These are phyloP conservation scores for Tenthredo scrophulariae DNA, from an alignment of 2,888 invertebrate genomes.

Conservation along the genomic window DNA sequence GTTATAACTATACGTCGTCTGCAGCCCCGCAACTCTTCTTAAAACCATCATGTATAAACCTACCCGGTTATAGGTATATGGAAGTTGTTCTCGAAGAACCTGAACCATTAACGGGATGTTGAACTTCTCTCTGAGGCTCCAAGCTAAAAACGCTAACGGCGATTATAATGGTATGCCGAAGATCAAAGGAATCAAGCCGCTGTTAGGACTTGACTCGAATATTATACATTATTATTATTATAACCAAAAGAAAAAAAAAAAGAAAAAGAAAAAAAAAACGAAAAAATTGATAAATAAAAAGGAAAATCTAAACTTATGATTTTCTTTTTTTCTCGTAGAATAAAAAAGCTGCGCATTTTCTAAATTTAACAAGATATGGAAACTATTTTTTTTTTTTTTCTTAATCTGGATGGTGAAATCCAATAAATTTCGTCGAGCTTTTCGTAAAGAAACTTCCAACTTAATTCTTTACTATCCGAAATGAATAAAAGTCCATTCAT, in stretches of 20 bases:
- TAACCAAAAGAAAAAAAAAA: not conserved
- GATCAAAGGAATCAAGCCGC: slow-evolving; percentile 43
- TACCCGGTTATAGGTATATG: slow-evolving; percentile 21
- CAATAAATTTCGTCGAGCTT: too few species aligned
- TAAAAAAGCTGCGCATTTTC: too few species aligned
- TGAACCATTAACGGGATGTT: slow-evolving; percentile 59
- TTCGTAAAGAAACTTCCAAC: too few species aligned
- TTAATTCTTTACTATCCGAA: too few species aligned
- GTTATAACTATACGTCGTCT: not conserved
- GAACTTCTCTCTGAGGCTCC: slow-evolving; percentile 52
- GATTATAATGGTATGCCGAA: slow-evolving; percentile 59
- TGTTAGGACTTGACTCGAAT: slow-evolving; percentile 36
- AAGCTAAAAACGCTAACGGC: slow-evolving; percentile 55
- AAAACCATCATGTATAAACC: not conserved
- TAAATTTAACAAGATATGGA: too few species aligned
- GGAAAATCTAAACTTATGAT: too few species aligned
- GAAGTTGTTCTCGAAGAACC: slow-evolving; percentile 54
- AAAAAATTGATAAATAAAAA: too few species aligned
- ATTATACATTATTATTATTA: not conserved
- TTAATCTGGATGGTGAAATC: too few species aligned
- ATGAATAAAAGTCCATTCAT: too few species aligned
- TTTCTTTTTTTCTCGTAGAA: too few species aligned
- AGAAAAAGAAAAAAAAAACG: not conserved
- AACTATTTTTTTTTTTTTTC: too few species aligned
- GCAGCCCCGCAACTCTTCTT: not conserved